Conservation (phyloP, 2,113 vertebrate genomes). For the Pteruthius melanotis region DNA sequence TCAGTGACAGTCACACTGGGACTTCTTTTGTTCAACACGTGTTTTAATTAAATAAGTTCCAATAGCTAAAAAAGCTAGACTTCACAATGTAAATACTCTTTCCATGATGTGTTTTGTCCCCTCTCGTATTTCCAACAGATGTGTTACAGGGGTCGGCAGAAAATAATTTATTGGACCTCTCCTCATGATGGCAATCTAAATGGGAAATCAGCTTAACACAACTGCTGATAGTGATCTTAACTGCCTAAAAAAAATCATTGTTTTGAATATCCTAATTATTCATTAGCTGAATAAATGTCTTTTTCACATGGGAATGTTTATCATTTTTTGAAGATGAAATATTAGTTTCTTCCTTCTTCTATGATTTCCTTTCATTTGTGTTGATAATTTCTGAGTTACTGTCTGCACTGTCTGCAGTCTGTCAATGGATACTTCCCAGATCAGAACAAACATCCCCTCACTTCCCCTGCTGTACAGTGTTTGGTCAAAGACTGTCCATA, state of each 20-base stretch:
- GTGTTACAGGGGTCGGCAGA: neutral
- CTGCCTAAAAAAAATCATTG: constrained; percentile 4
- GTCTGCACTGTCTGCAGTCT: constrained; percentile 35
- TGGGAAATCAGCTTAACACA: neutral
- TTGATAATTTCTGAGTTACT: constrained; percentile 41
- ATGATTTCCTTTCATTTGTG: constrained; percentile 50
- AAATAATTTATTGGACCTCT: constrained; percentile 1
- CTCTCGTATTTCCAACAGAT: neutral
- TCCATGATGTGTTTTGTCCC: neutral
- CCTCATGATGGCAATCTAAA: neutral
- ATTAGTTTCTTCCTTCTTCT: constrained; percentile 41
- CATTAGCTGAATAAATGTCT: constrained; percentile 31
- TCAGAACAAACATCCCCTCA: neutral
- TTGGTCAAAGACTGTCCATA: neutral
- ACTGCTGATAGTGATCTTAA: neutral
- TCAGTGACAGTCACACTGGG: neutral
- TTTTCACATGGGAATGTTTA: constrained; percentile 58
- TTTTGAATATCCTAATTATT: constrained; percentile 53
- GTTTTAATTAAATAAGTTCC: neutral
- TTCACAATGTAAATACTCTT: neutral
- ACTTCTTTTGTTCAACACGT: neutral
- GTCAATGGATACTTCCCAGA: constrained; percentile 49
- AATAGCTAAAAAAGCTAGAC: neutral
- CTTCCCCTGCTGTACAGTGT: neutral
- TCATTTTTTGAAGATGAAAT: constrained; percentile 48